Conservation (phyloP, 92 coral and sea anemone species). For the Parazoanthus darwini region DNA sequence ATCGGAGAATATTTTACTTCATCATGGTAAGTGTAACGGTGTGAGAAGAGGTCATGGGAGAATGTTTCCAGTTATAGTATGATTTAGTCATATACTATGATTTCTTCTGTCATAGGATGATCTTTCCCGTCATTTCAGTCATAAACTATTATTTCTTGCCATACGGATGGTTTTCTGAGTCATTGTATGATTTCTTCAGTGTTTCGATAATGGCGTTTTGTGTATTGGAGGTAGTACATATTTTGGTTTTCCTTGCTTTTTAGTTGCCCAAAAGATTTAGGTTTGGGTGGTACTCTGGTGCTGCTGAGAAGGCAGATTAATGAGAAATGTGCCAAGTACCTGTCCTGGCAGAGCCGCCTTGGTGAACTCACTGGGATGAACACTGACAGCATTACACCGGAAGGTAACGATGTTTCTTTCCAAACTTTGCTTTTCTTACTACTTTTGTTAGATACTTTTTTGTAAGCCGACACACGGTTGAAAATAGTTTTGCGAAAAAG, state of each 20-base stretch:
- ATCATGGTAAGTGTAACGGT: slow-evolving; percentile 43
- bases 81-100: no score
- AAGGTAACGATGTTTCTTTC: slow-evolving; percentile 37
- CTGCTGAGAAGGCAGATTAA: slow-evolving; percentile 49
- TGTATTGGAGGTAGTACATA: neutral
- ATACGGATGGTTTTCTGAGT: no score
- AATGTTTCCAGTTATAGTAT: no score
- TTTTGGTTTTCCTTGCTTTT: neutral
- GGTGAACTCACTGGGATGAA: neutral
- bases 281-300: slow-evolving; percentile 63
- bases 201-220: neutral
- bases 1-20: slow-evolving; percentile 53
- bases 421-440: no score
- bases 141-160: no score
- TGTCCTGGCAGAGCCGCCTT: slow-evolving; percentile 38
- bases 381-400: slow-evolving; percentile 13
- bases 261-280: slow-evolving; percentile 53
- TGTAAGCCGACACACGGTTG: neutral
- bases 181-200: neutral
- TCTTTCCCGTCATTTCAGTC: no score
- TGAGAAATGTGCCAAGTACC: slow-evolving; percentile 48
- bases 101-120: neutral
- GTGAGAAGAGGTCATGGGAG: no score
- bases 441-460: neutral
- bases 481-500: no score